Conservation (phyloP, 2,797 vertebrate genomes). For the Mallotus villosus region DNA sequence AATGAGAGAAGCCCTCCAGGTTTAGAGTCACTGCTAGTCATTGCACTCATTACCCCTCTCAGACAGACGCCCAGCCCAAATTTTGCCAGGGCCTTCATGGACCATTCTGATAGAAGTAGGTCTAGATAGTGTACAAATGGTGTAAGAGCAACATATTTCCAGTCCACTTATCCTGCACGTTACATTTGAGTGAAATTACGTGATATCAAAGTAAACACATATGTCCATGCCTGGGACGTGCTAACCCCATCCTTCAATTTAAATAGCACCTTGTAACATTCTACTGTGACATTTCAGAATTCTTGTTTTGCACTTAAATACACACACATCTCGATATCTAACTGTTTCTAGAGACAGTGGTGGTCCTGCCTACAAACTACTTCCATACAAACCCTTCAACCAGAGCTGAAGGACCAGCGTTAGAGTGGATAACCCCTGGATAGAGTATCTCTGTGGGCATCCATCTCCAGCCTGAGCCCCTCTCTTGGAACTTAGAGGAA, state of each 20-base stretch:
- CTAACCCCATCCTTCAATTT: too few relatives aligned
- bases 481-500: neutral
- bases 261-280: too few relatives aligned
- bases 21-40: neutral
- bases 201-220: too few relatives aligned
- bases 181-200: too few relatives aligned
- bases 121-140: too few relatives aligned
- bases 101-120: too few relatives aligned
- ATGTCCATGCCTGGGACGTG: too few relatives aligned
- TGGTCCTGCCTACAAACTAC: neutral
- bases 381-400: neutral
- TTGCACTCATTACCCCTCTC: constrained; percentile 30
- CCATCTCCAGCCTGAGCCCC: neutral
- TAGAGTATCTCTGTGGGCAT: neutral
- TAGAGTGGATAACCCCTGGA: constrained; percentile 9
- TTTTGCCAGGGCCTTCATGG: too few relatives aligned
- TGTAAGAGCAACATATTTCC: too few relatives aligned
- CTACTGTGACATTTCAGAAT: too few relatives aligned
- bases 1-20: constrained; percentile 51
- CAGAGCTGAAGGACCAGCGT: neutral
- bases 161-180: neutral
- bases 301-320: neutral
- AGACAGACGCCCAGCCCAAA: constrained; percentile 1
- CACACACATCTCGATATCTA: neutral
- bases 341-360: neutral